Evolutionary conservation across 1,140 invertebrate species (phyloP), one percentile per base, ranked within the genome.

Genomic region (Ceratitis capitata): DNA sequence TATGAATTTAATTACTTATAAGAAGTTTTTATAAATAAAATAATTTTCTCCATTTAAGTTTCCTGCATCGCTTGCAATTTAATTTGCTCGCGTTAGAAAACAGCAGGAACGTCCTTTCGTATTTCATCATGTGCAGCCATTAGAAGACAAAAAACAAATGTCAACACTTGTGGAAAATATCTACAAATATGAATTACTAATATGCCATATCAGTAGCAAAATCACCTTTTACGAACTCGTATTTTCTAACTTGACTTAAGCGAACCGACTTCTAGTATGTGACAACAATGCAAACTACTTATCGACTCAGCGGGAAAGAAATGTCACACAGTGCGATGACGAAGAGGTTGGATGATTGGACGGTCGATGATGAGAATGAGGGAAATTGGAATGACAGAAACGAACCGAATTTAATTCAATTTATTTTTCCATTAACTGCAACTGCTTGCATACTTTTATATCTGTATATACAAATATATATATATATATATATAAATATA

Each of bases 301-400:
- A 29, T 26, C 51, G n/a, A 53, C 12, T 23, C 23, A 32, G n/a
- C 64, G 32, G 32, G n/a, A 26, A 45, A n/a, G 1, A 35, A 78
- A 45, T 42, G 42, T 3, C n/a, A 42, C 69, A 23, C 10, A 26
- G 23, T 42, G n/a, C 23, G 39, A 23, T 23, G 42, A 42, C n/a
- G n/a, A n/a, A n/a, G n/a, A n/a, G n/a, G n/a, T n/a, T n/a, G n/a
- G n/a, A n/a, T n/a, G n/a, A n/a, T n/a, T n/a, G n/a, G n/a, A n/a
- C n/a, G n/a, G n/a, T n/a, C n/a, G n/a, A n/a, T n/a, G n/a, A n/a
- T n/a, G n/a, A n/a, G n/a, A n/a, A n/a, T 45, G 35, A 23, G 39
- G 39, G 69, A 78, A n/a, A 78, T 78, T 47, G n/a, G n/a, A 9
- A 78, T 78, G 69, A 78, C 39, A 78, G 35, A 9, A 45, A 47